Percentiles rank a stretch among this genome's conserved stretches.
phyloP scores from a whole-genome alignment of 2,888 invertebrate species.

The Frankliniella fusca region DNA sequence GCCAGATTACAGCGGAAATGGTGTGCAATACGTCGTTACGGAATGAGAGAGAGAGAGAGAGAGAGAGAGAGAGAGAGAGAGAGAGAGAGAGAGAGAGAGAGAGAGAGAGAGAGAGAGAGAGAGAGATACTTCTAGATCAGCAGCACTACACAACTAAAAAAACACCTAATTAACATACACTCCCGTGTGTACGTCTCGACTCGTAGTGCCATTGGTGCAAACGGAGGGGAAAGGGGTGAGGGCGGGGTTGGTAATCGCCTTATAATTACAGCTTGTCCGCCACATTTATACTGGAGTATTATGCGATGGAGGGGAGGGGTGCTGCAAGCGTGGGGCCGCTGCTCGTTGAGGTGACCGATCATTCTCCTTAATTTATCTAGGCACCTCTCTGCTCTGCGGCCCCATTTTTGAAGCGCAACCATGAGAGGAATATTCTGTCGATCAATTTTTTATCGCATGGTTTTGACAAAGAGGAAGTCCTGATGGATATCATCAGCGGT shows the following conservation, averaged over 20 bases:
- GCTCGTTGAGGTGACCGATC: not conserved
- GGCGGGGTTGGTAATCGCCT: not conserved
- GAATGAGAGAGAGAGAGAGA: not conserved
- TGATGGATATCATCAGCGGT: too few species aligned
- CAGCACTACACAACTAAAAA: not conserved
- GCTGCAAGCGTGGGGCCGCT: not conserved
- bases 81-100: not conserved
- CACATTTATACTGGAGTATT: not conserved
- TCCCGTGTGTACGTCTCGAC: not conserved
- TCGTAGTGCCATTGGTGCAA: not conserved
- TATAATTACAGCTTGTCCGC: slow-evolving; percentile 20
- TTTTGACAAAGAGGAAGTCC: too few species aligned
- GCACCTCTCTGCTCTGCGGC: not conserved
- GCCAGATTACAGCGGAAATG: slow-evolving; percentile 4
- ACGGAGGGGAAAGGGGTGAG: not conserved
- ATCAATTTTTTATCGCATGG: too few species aligned
- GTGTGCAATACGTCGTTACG: slow-evolving; percentile 19
- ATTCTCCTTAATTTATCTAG: not conserved
- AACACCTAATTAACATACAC: not conserved
- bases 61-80: not conserved
- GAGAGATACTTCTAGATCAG: not conserved
- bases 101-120: not conserved
- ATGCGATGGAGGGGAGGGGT: not conserved
- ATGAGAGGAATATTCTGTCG: too few species aligned
- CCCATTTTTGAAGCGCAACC: too few species aligned